A percentile compares a stretch with the other conserved stretches of the same genome.
Evolutionary conservation across 2,888 invertebrate genomes (phyloP).

Genomic region (Cordilura impudica): DNA sequence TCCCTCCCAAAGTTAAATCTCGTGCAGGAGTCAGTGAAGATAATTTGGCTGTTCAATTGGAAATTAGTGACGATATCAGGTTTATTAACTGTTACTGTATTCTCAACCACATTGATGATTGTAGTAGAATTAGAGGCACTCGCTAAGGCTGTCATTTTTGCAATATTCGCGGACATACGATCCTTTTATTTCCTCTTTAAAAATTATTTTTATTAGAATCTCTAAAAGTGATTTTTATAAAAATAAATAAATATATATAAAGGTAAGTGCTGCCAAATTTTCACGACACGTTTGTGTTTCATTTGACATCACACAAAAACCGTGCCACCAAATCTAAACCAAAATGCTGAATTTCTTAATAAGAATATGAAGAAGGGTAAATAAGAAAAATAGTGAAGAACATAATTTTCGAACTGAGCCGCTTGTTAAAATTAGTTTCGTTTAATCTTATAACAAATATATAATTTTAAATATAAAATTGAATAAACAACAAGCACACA

Average conservation of each 20-base stretch:
- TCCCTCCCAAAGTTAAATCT: conserved; percentile 80
- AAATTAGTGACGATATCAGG: conserved; percentile 46
- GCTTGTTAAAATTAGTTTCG: conserved; percentile 28
- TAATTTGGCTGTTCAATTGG: conserved; percentile 67
- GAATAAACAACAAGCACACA: background rate
- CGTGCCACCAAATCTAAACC: conserved; percentile 8
- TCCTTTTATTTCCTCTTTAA: background rate
- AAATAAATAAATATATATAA: no score
- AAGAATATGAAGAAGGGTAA: conserved; percentile 21
- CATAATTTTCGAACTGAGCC: conserved; percentile 22
- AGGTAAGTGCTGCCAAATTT: no score
- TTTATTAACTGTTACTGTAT: conserved; percentile 37
- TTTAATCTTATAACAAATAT: background rate
- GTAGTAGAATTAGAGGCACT: conserved; percentile 4
- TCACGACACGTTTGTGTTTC: no score
- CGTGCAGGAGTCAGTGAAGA: conserved; percentile 80
- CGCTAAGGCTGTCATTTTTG: conserved; percentile 48
- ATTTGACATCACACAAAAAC: no score
- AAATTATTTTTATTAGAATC: no score
- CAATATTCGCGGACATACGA: conserved; percentile 46
- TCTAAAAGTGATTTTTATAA: no score
- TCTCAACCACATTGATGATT: conserved; percentile 17
- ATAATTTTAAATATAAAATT: background rate
- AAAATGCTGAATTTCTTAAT: conserved; percentile 31
- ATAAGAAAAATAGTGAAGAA: conserved; percentile 26